Conservation (phyloP, 2,888 invertebrate genomes). For the Bembecia ichneumoniformis region DNA sequence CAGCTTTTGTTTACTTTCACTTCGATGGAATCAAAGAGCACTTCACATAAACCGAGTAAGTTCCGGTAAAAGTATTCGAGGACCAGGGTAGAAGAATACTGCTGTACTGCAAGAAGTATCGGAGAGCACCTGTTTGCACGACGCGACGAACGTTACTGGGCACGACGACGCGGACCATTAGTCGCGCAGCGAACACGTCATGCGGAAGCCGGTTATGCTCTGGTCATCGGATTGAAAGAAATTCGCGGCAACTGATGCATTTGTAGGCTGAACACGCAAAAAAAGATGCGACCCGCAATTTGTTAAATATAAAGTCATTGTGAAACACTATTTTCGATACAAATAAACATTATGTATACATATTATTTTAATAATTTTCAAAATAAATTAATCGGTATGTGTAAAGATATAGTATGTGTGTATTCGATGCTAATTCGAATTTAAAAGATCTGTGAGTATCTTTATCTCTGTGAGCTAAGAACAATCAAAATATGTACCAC, state of each 20-base stretch:
- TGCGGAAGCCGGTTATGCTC: slow-evolving; percentile 63
- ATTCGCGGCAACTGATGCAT: slow-evolving; percentile 37
- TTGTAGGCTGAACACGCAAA: slow-evolving; percentile 12
- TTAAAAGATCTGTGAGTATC: no score
- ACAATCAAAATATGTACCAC: no score
- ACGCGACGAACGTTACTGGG: slow-evolving; percentile 63
- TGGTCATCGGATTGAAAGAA: slow-evolving; percentile 49
- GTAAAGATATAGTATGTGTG: no score
- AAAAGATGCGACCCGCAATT: background rate
- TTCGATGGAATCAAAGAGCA: no score
- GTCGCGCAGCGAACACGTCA: slow-evolving; percentile 59
- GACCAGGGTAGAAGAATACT: slow-evolving; percentile 39
- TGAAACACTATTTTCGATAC: background rate
- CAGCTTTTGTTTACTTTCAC: no score
- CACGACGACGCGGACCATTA: slow-evolving; percentile 45
- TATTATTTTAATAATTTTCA: no score
- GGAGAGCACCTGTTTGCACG: slow-evolving; percentile 60
- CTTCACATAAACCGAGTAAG: background rate
- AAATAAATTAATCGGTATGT: no score
- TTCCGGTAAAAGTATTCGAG: slow-evolving; percentile 4
- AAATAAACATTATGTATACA: no score
- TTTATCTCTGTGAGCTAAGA: no score
- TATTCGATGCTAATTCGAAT: no score
- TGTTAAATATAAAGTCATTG: background rate
- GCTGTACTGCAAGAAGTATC: slow-evolving; percentile 33